Evolutionary conservation across 2,888 invertebrate genomes (phyloP).

Genomic region (Smittia aterrima): DNA sequence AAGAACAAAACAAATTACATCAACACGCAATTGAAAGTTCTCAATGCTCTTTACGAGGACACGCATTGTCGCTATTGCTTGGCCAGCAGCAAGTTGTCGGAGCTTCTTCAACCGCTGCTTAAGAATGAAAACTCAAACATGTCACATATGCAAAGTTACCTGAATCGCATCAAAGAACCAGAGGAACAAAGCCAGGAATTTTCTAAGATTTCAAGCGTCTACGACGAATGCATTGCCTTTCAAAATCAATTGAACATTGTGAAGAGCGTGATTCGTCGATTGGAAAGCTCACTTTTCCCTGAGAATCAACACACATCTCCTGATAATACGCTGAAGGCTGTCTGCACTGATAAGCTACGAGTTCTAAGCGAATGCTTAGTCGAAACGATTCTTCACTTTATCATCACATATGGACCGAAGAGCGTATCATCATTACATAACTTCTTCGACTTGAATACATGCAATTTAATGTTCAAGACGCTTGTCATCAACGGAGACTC

Average conservation of each 20-base stretch:
- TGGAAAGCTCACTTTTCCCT: conserved; percentile 60
- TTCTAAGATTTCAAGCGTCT: conserved; percentile 56
- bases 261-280: conserved; percentile 68
- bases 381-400: conserved; percentile 73
- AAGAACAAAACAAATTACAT: conserved; percentile 48
- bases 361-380: conserved; percentile 78
- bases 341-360: conserved; percentile 79
- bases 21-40: conserved; percentile 61
- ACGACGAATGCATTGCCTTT: conserved; percentile 78
- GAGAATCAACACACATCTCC: conserved; percentile 49
- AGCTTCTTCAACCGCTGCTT: conserved; percentile 72
- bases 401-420: conserved; percentile 60
- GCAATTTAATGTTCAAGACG: conserved; percentile 68
- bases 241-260: conserved; percentile 88
- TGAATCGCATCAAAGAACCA: conserved; percentile 64
- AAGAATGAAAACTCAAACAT: conserved; percentile 79
- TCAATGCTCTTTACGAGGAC: conserved; percentile 73
- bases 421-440: conserved; percentile 52
- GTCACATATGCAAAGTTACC: conserved; percentile 79
- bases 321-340: conserved; percentile 57
- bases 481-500: conserved; percentile 76
- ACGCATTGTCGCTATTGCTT: conserved; percentile 78
- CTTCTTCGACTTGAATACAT: conserved; percentile 54
- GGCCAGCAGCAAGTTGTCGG: conserved; percentile 79
- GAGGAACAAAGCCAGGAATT: conserved; percentile 57